Percentiles rank a stretch among this genome's conserved stretches.
phyloP scores from a whole-genome alignment of 1,140 invertebrate species.

The Trichonephila clavipes region DNA sequence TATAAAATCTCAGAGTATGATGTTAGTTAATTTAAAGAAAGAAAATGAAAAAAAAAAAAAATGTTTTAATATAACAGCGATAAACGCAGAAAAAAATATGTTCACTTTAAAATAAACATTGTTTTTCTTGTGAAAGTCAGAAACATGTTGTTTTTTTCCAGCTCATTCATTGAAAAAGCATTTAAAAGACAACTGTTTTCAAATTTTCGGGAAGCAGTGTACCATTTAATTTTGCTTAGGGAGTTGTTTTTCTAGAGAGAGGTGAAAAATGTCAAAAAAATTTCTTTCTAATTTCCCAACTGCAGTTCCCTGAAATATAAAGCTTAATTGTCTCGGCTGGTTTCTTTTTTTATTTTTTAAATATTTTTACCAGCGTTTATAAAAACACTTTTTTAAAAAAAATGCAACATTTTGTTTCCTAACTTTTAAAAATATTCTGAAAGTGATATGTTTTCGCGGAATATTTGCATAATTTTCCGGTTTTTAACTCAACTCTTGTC shows the following conservation, averaged over 20 bases:
- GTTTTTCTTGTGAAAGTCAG: not conserved
- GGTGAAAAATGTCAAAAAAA: conserved; percentile 30
- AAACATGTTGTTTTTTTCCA: not conserved
- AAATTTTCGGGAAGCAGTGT: not conserved
- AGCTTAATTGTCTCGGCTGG: conserved; percentile 4
- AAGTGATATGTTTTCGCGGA: conserved; percentile 5
- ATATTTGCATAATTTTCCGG: conserved; percentile 35
- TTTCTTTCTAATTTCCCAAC: not conserved
- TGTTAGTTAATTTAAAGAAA: no score
- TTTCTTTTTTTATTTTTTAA: not conserved
- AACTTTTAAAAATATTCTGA: not conserved
- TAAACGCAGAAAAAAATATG: not conserved
- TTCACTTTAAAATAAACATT: not conserved
- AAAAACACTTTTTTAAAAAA: not conserved
- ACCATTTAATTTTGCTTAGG: conserved; percentile 27
- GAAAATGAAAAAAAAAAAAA: not conserved
- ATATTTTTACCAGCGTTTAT: not conserved
- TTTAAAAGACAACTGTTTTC: not conserved
- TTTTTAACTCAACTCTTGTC: not conserved
- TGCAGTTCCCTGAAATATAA: not conserved
- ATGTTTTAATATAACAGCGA: not conserved
- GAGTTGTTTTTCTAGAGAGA: conserved; percentile 2
- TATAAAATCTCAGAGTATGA: no score
- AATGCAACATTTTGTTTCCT: not conserved
- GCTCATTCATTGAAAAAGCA: not conserved